Evolutionary conservation across 1,140 invertebrate species (phyloP), one percentile per base, ranked within the genome.

Genomic region (Apolygus lucorum): DNA sequence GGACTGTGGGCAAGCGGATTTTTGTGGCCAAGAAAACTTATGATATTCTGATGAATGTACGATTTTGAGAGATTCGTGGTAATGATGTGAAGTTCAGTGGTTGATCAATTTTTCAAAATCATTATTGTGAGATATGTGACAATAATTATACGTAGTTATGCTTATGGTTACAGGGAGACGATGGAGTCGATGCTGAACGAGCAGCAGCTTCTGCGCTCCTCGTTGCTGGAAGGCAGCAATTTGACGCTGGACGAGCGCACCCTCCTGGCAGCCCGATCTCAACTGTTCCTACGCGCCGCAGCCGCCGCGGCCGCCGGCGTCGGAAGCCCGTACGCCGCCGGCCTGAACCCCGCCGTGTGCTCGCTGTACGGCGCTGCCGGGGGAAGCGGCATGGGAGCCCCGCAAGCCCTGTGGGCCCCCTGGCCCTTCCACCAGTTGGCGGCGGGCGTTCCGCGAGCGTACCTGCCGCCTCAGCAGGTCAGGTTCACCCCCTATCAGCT

Each of bases 161-260:
- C 1, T 27, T 25, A 49, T 68, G 66, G 2, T 71, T 79, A 25
- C 81, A 85, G 86, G 71, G 86, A 87, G 78, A 86, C 86, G 28
- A 87, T 87, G 83, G 86, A 87, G 73, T 81, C 82, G 2, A 80
- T 87, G 75, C 79, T 87, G 70, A 80, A 85, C 76, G 86, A 87
- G 72, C 85, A 86, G 72, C 85, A 87, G 71, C 82, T 87, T 70
- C 79, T 86, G 1, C 77, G 82, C 2, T 82, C 83, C 4, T 84
- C 85, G 0, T 76, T 87, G 74, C 71, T 84, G 74, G 81, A 84
- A 77, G 75, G 78, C 70, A 79, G 84, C 73, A 85, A 83, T 71
- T 79, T 84, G 75, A 81, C 84, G 74, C 84, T 85, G 75, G 86
- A 86, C 76, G 84, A 85, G 1, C 78, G 85, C 1, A 83, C 84